Percentiles rank a stretch among this genome's conserved stretches.
Conservation (phyloP, 2,113 vertebrate genomes). For the Felis catus region F.catus_Fca126_mat1.0 CM031416.1:54014001-54014500, state of each 20-base stretch:
- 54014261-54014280: background rate
- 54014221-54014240: background rate
- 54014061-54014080: background rate
- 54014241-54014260: background rate
- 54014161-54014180: background rate
- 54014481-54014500: background rate
- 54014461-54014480: background rate
- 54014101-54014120: background rate
- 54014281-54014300: background rate
- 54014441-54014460: background rate
- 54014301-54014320: background rate
- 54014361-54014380: constrained; percentile 13
- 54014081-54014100: background rate
- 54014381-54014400: background rate
- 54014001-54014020: no score
- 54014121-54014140: background rate
- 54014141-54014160: background rate
- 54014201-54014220: background rate
- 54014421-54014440: background rate
- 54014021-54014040: background rate
- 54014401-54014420: background rate
- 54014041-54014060: background rate
- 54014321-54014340: background rate
- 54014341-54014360: background rate
- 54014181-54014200: background rate